phyloP scores from a whole-genome alignment of 2,888 invertebrate genomes.

The Drosophila limbata region DNA sequence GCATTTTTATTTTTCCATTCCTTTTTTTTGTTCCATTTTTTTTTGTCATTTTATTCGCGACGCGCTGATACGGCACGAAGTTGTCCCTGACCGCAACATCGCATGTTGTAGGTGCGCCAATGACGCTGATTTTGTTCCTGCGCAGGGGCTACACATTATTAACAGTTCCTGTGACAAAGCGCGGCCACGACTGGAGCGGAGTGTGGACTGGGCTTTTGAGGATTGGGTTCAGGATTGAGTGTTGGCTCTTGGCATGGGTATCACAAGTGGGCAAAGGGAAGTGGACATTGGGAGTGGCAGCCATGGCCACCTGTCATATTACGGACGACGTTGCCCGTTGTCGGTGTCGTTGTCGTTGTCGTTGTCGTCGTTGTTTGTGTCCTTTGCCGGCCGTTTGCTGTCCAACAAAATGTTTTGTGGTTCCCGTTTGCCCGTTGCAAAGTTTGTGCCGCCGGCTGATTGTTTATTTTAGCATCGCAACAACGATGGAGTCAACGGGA shows the following conservation, averaged over 20 bases:
- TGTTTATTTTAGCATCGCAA: slow-evolving; percentile 68
- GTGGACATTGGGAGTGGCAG: background rate
- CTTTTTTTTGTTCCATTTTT: slow-evolving; percentile 6
- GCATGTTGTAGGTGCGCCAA: slow-evolving; percentile 84
- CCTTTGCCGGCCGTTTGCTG: slow-evolving; percentile 72
- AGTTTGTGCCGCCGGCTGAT: slow-evolving; percentile 69
- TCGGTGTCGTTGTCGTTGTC: slow-evolving; percentile 16
- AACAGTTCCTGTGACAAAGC: slow-evolving; percentile 81
- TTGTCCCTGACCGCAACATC: slow-evolving; percentile 81
- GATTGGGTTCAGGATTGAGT: background rate
- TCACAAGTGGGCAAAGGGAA: background rate
- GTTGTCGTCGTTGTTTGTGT: slow-evolving; percentile 42
- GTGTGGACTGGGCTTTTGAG: slow-evolving; percentile 1
- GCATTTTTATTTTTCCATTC: slow-evolving; percentile 19
- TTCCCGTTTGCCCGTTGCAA: slow-evolving; percentile 69
- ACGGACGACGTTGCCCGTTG: slow-evolving; percentile 39
- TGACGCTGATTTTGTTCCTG: slow-evolving; percentile 83
- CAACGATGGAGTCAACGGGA: slow-evolving; percentile 30
- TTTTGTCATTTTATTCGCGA: slow-evolving; percentile 67
- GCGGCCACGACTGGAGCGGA: slow-evolving; percentile 35
- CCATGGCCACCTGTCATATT: slow-evolving; percentile 71
- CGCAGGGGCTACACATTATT: slow-evolving; percentile 72
- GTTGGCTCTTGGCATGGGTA: slow-evolving; percentile 1
- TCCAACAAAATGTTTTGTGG: slow-evolving; percentile 81
- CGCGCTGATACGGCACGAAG: slow-evolving; percentile 80